phyloP scores from a whole-genome alignment of 2,888 invertebrate species.

The Tenodera sinensis region DNA sequence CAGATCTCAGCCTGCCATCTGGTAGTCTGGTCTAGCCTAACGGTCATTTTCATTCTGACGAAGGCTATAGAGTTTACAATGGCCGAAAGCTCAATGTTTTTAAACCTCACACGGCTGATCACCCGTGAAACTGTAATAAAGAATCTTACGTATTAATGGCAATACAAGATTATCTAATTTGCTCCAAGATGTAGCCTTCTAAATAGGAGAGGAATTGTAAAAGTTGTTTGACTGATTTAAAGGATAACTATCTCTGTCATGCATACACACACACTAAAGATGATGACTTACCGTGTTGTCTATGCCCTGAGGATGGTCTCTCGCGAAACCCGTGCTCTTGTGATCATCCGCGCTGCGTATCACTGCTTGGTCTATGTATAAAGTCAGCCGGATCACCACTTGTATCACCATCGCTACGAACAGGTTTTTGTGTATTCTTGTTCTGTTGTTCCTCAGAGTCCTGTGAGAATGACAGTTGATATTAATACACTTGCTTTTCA shows the following conservation, averaged over 20 bases:
- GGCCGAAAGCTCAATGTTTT: too few species aligned
- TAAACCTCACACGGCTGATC: too few species aligned
- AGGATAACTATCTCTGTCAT: too few species aligned
- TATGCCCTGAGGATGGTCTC: conserved; percentile 50
- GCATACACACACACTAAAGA: too few species aligned
- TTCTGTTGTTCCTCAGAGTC: conserved; percentile 74
- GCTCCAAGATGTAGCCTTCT: conserved; percentile 64
- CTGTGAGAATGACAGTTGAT: conserved; percentile 46
- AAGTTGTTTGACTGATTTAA: too few species aligned
- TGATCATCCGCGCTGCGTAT: conserved; percentile 37
- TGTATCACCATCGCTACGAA: conserved; percentile 79
- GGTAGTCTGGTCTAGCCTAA: too few species aligned
- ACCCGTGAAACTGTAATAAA: too few species aligned
- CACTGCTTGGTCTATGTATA: conserved; percentile 72
- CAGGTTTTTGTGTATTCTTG: conserved; percentile 80
- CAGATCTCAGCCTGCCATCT: too few species aligned
- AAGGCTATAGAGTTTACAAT: too few species aligned
- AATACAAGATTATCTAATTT: conserved; percentile 66
- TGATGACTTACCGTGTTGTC: conserved; percentile 60
- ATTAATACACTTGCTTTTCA: too few species aligned
- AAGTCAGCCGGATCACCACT: conserved; percentile 65
- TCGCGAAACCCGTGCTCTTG: conserved; percentile 33
- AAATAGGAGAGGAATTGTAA: too few species aligned
- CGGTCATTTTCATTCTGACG: too few species aligned
- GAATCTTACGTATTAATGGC: conserved; percentile 69